Conservation (phyloP, 2,888 invertebrate genomes). For the Apodemia zela region DNA sequence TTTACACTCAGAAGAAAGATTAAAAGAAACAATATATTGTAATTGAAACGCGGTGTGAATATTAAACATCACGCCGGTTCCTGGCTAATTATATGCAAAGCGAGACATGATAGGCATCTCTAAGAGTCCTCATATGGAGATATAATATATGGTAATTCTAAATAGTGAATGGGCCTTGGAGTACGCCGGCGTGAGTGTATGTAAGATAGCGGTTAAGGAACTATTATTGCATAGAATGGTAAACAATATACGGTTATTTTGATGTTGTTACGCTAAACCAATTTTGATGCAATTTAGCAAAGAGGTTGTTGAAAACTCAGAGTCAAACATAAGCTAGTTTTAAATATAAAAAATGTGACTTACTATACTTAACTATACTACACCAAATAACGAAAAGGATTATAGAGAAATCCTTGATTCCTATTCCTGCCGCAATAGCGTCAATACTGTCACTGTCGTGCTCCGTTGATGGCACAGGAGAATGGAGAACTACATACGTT, state of each 20-base stretch:
- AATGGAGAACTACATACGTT: too few relatives aligned
- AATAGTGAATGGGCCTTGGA: conserved; percentile 12
- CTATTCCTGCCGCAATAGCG: too few relatives aligned
- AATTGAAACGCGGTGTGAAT: conserved; percentile 9
- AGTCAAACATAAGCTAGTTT: too few relatives aligned
- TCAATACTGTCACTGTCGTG: too few relatives aligned
- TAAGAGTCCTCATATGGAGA: background rate
- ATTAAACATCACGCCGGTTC: conserved; percentile 18
- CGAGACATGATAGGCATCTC: background rate
- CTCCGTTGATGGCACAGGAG: too few relatives aligned
- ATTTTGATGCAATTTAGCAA: too few relatives aligned
- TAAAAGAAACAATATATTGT: conserved; percentile 17
- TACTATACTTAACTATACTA: too few relatives aligned
- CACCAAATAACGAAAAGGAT: too few relatives aligned
- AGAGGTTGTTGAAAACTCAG: too few relatives aligned
- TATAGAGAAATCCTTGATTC: too few relatives aligned
- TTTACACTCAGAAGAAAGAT: conserved; percentile 7
- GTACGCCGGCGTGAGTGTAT: background rate
- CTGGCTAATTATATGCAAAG: conserved; percentile 28
- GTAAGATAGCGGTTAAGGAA: background rate
- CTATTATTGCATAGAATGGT: background rate
- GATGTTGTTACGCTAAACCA: too few relatives aligned
- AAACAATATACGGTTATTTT: background rate
- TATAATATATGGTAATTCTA: background rate
- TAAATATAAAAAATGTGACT: too few relatives aligned